phyloP scores from a whole-genome alignment of 2,888 invertebrate genomes.

The Parthenolecanium corni region DNA sequence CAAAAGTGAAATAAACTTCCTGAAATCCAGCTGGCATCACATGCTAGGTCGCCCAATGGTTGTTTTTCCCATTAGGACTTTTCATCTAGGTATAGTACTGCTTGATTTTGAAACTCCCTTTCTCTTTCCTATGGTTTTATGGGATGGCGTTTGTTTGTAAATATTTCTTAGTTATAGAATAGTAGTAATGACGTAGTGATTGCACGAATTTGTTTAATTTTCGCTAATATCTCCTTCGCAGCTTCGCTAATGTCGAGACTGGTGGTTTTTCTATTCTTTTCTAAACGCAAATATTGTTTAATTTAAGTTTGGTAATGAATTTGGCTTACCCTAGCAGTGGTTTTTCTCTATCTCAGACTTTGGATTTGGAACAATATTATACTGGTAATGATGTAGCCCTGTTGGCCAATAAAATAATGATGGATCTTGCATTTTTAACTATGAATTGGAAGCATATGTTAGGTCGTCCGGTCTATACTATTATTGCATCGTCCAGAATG shows the following conservation, averaged over 20 bases:
- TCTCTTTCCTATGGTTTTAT: not conserved
- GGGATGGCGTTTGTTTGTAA: not conserved
- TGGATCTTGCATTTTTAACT: constrained; percentile 87
- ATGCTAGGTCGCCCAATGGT: constrained; percentile 93
- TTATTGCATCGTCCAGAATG: constrained; percentile 72
- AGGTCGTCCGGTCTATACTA: constrained; percentile 86
- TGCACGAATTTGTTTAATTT: not conserved
- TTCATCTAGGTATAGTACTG: constrained; percentile 65
- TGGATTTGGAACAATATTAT: constrained; percentile 90
- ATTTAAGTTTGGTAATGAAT: not conserved
- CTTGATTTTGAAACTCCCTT: not conserved
- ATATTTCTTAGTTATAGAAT: not conserved
- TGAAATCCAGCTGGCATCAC: constrained; percentile 97
- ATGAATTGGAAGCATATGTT: constrained; percentile 95
- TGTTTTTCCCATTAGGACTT: constrained; percentile 75
- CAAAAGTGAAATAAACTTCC: constrained; percentile 93
- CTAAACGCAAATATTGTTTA: not conserved
- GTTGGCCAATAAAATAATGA: constrained; percentile 84
- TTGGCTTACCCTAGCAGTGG: too few relatives aligned
- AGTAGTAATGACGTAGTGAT: not conserved
- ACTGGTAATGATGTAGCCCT: constrained; percentile 90
- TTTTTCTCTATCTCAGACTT: constrained; percentile 49
- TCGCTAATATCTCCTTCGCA: too few relatives aligned
- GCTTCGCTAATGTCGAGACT: not conserved
- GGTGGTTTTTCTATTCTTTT: not conserved